phyloP scores from a whole-genome alignment of 2,797 vertebrate species.

The Sebastiscus albofasciatus region DNA sequence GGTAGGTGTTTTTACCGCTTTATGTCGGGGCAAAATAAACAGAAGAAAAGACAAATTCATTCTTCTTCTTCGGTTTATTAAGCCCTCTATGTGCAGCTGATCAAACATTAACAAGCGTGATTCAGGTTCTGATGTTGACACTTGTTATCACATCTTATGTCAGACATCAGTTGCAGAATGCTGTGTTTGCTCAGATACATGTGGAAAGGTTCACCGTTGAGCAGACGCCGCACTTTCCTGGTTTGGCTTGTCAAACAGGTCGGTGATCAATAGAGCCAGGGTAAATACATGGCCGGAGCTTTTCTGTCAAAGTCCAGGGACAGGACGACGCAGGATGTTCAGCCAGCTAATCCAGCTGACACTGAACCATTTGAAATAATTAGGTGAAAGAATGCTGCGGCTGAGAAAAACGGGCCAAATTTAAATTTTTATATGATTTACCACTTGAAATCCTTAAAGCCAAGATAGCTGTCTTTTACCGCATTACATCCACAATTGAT shows the following conservation, averaged over 20 bases:
- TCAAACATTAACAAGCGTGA: constrained; percentile 71
- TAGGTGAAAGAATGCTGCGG: constrained; percentile 61
- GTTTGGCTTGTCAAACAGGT: constrained; percentile 71
- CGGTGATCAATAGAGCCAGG: constrained; percentile 70
- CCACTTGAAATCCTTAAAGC: not conserved
- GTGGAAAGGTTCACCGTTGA: constrained; percentile 75
- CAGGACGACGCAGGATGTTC: constrained; percentile 57
- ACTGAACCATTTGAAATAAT: constrained; percentile 59
- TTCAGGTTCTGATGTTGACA: constrained; percentile 67
- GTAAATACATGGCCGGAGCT: constrained; percentile 69
- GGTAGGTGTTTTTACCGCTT: constrained; percentile 51
- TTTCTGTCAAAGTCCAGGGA: constrained; percentile 83
- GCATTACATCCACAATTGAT: not conserved
- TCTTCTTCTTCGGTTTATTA: constrained; percentile 1
- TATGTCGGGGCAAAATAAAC: not conserved
- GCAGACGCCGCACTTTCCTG: constrained; percentile 73
- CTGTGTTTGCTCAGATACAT: constrained; percentile 68
- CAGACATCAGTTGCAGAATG: constrained; percentile 76
- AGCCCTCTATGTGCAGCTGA: constrained; percentile 19
- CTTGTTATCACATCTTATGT: constrained; percentile 71
- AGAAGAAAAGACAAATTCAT: not conserved
- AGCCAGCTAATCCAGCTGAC: constrained; percentile 60
- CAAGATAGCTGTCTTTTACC: not conserved
- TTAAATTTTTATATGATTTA: constrained; percentile 12
- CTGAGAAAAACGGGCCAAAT: constrained; percentile 13